These are phyloP conservation scores for Conomelus anceps DNA, from an alignment of 2,888 invertebrate species.

Conservation along the genomic window DNA sequence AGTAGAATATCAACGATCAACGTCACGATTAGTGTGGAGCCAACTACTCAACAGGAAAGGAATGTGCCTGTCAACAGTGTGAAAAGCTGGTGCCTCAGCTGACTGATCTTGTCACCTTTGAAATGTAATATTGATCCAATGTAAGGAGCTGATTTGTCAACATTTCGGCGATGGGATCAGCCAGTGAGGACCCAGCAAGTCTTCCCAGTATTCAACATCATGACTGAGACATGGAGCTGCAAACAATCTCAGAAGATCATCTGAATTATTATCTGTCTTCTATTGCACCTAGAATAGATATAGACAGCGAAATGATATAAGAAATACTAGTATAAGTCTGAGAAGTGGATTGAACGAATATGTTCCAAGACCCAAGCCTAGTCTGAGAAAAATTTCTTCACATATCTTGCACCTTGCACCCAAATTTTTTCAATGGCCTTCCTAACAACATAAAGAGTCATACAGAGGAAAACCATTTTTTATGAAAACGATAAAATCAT, in stretches of 20 bases:
- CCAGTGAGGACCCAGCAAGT: constrained; percentile 28
- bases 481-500: too few relatives aligned
- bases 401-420: too few relatives aligned
- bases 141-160: constrained; percentile 4
- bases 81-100: constrained; percentile 14
- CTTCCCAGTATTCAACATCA: background rate
- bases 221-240: background rate
- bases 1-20: background rate
- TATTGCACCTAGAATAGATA: too few relatives aligned
- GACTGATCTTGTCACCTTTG: constrained; percentile 33
- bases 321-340: too few relatives aligned
- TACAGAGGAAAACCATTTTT: too few relatives aligned
- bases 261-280: background rate
- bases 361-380: too few relatives aligned
- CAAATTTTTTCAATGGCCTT: too few relatives aligned
- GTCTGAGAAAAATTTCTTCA: too few relatives aligned
- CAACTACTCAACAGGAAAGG: background rate
- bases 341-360: too few relatives aligned
- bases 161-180: constrained; percentile 37
- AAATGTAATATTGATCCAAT: constrained; percentile 28
- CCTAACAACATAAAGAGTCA: too few relatives aligned
- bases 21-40: background rate
- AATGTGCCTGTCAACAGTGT: background rate
- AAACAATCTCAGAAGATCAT: background rate
- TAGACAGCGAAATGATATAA: too few relatives aligned